Evolutionary conservation across 1,140 invertebrate species (phyloP).

Genomic region (Musca vetustissima): DNA sequence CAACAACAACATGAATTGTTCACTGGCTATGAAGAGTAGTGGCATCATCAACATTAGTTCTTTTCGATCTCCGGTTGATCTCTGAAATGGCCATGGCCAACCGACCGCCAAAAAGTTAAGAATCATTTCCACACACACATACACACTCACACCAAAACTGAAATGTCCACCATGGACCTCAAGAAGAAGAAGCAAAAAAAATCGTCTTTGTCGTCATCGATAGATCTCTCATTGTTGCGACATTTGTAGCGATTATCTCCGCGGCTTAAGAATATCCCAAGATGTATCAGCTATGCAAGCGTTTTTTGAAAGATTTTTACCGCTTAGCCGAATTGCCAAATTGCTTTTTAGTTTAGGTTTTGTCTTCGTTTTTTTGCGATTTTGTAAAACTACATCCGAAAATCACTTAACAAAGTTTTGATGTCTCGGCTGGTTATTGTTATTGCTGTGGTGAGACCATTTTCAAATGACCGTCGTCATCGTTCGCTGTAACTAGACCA

Average conservation of each 20-base stretch:
- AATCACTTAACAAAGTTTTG: constrained; percentile 16
- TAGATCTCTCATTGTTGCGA: background rate
- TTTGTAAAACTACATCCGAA: background rate
- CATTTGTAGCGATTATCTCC: constrained; percentile 16
- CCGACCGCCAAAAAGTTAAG: too few species aligned
- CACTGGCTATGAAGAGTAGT: background rate
- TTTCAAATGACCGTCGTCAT: too few species aligned
- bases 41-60: background rate
- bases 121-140: too few species aligned
- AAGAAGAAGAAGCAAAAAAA: too few species aligned
- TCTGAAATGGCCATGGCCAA: background rate
- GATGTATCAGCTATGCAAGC: too few species aligned
- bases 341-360: background rate
- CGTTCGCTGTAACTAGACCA: too few species aligned
- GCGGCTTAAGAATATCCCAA: too few species aligned
- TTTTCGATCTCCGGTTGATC: background rate
- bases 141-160: too few species aligned
- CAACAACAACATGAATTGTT: background rate
- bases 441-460: background rate
- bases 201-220: too few species aligned
- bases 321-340: too few species aligned
- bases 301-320: too few species aligned
- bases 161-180: too few species aligned
- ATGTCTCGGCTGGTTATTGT: constrained; percentile 12
- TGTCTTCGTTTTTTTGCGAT: background rate